phyloP scores from a whole-genome alignment of 2,888 invertebrate genomes.

The Agriopis aurantiaria region DNA sequence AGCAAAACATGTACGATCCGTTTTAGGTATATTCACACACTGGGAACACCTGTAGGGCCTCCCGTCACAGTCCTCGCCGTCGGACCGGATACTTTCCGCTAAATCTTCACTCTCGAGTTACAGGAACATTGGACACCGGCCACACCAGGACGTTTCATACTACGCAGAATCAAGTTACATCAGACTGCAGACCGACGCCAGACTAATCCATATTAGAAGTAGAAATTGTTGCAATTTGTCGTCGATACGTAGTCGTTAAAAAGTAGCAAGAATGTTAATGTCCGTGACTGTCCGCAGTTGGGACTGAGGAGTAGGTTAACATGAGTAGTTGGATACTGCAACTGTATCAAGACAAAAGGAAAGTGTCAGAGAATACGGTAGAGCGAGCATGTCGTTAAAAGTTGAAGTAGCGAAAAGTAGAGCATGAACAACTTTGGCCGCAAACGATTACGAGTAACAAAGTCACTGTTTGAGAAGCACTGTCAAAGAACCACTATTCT shows the following conservation, averaged over 20 bases:
- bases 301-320: slow-evolving; percentile 36
- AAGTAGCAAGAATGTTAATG: slow-evolving; percentile 42
- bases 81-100: slow-evolving; percentile 77
- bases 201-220: slow-evolving; percentile 38
- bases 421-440: slow-evolving; percentile 14
- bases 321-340: slow-evolving; percentile 16
- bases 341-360: slow-evolving; percentile 36
- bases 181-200: slow-evolving; percentile 24
- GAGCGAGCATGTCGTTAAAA: slow-evolving; percentile 26
- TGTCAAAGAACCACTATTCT: not conserved
- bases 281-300: slow-evolving; percentile 20
- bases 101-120: slow-evolving; percentile 73
- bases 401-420: slow-evolving; percentile 23
- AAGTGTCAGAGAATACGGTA: slow-evolving; percentile 31
- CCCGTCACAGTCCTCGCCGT: slow-evolving; percentile 43
- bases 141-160: slow-evolving; percentile 62
- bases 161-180: slow-evolving; percentile 57
- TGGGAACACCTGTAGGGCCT: slow-evolving; percentile 29
- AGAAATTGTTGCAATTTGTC: slow-evolving; percentile 45
- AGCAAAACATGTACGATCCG: slow-evolving; percentile 9
- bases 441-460: slow-evolving; percentile 7
- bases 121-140: slow-evolving; percentile 53
- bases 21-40: not conserved
- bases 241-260: slow-evolving; percentile 36
- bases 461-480: slow-evolving; percentile 3